Evolutionary conservation across 2,888 invertebrate genomes (phyloP).

Genomic region (Lepidochitona cinerea): DNA sequence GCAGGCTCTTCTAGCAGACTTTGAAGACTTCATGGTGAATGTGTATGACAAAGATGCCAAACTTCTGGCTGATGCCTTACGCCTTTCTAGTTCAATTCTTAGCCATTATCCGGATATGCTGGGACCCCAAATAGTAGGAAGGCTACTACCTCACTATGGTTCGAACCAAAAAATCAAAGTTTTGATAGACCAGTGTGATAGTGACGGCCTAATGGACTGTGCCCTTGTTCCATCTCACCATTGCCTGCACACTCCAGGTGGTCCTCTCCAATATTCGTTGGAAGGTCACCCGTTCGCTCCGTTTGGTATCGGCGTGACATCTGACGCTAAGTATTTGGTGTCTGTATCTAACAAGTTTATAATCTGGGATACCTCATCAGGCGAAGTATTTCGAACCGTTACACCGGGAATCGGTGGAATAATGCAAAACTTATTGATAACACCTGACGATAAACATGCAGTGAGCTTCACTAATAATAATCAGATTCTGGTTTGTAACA

Average conservation of each 20-base stretch:
- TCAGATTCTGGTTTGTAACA: slow-evolving; percentile 91
- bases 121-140: slow-evolving; percentile 92
- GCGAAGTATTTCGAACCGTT: slow-evolving; percentile 93
- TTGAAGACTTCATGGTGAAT: slow-evolving; percentile 84
- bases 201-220: slow-evolving; percentile 89
- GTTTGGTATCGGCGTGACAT: slow-evolving; percentile 68
- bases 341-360: slow-evolving; percentile 97
- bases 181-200: slow-evolving; percentile 91
- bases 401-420: slow-evolving; percentile 89
- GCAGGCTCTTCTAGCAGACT: slow-evolving; percentile 94
- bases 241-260: slow-evolving; percentile 98
- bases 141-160: slow-evolving; percentile 94
- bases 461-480: slow-evolving; percentile 97
- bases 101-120: slow-evolving; percentile 95
- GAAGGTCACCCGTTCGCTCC: slow-evolving; percentile 97
- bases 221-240: slow-evolving; percentile 94
- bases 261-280: slow-evolving; percentile 96
- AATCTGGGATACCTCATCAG: slow-evolving; percentile 96
- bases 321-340: slow-evolving; percentile 79
- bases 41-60: slow-evolving; percentile 68
- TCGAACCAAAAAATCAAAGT: slow-evolving; percentile 85
- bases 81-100: slow-evolving; percentile 94
- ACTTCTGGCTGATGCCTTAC: slow-evolving; percentile 71
- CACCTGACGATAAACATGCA: slow-evolving; percentile 96
- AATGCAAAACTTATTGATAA: slow-evolving; percentile 92